Conservation (phyloP, 2,113 vertebrate genomes). For the Strigops habroptila region DNA sequence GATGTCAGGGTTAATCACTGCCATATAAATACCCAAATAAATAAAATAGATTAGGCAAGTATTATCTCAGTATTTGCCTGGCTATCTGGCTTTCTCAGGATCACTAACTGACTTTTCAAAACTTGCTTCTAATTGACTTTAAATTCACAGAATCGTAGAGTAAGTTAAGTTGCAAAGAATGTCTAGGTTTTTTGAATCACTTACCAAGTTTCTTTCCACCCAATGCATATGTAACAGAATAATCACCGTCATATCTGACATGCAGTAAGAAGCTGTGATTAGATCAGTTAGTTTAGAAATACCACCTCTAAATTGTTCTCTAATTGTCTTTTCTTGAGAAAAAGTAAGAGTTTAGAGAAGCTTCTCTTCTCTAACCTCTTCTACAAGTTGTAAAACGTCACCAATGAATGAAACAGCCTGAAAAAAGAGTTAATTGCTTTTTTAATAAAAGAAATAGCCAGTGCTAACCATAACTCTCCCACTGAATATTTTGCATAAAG, state of each 20-base stretch:
- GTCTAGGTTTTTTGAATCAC: neutral
- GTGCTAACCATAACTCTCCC: neutral
- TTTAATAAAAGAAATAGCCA: neutral
- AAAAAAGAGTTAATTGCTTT: neutral
- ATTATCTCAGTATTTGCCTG: slow-evolving; percentile 11
- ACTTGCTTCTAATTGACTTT: neutral
- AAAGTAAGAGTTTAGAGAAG: neutral
- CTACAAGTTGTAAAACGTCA: neutral
- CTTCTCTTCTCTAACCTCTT: neutral
- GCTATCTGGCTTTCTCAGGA: neutral
- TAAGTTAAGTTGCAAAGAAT: neutral
- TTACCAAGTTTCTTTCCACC: neutral
- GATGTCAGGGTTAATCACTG: slow-evolving; percentile 16
- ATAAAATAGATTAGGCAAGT: neutral
- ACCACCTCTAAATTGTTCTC: neutral
- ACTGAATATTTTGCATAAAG: neutral
- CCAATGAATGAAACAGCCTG: neutral
- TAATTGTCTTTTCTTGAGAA: neutral
- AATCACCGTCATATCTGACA: neutral
- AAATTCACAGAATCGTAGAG: neutral
- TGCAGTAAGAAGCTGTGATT: neutral
- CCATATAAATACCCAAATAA: neutral
- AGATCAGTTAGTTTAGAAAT: neutral
- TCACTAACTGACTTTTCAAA: neutral
- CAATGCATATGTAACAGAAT: neutral